Base-by-base conservation (phyloP, 1,140 invertebrate genomes). In the Sminthurides bifidus region DNA sequence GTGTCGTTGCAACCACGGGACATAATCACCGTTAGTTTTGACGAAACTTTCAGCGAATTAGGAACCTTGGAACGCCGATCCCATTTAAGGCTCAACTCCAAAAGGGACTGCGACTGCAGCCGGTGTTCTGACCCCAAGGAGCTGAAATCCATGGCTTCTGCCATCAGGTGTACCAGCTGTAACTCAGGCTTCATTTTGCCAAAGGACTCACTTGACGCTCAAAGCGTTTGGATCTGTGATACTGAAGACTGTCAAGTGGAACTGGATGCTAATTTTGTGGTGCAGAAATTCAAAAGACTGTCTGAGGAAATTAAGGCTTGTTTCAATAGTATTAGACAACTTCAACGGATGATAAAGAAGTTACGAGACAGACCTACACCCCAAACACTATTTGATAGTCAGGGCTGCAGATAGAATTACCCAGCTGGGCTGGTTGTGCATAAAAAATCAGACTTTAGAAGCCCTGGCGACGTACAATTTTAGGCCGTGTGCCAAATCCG, bases 301-400 rank as follows among this genome's bases (percentile, higher is more conserved):
- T 8, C 6, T 21, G 6, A 48, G 19, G 44, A 48, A 14, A 48
- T 48, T 26, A 10, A 49, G 6, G 6, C 15, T 3, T 27, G 15
- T 31, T 33, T 33, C 15, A 12, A 49, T 19, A 12, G 14, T 17
- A n/a, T 49, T 3, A 10, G 5, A 17, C 8, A 12, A 49, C 46
- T 49, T 33, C 3, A n/a, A 31, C 19, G 24, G 2, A 14, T 49
- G 8, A 30, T 49, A 6, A 35, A 29, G 12, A 49, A 21, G 35
- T 31, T 49, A n/a, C n/a, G n/a, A 49, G 30, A 5, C 19, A 17
- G 15, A 10, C 26, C 46, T 49, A 4, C 46, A 49, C 23, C 19
- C 27, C 6, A 27, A 49, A 49, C 27, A 49, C 24, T 49, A 49
- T 19, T 26, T 49, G 29, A 49, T 49, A 33, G 46, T 31, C 3